Base-by-base conservation (phyloP, 2,888 invertebrate species). In the Eudemis profundana region DNA sequence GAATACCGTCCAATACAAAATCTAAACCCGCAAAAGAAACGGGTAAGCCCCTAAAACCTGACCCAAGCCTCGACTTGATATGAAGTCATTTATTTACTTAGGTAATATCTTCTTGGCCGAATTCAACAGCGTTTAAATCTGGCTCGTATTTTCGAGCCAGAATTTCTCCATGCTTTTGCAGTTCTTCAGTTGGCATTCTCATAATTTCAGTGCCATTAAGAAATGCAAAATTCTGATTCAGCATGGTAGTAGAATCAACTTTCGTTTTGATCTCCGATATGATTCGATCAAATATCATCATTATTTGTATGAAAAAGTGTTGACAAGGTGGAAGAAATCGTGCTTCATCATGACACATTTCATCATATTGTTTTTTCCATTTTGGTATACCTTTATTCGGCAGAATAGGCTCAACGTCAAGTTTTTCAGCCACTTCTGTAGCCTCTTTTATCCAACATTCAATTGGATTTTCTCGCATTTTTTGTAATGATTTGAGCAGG, bases 101-200 rank as follows among this genome's bases (percentile, higher is more conserved):
- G n/a, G n/a, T n/a, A n/a, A n/a, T n/a, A n/a, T n/a, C n/a, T 69
- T 71, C 69, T 68, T 72, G 71, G 68, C 69, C 71, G 67, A 74
- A 73, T 71, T 72, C 73, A 66, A 72, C 67, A 56, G 67, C 61
- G 38, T 56, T 73, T 69, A 72, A 74, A 69, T 72, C 72, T 70
- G 69, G 56, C 66, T 69, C 23, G 23, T 23, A 23, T 23, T 23
- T 23, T 23, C 23, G 23, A 23, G 23, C 23, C 42, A 68, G 54
- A 66, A 64, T 61, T 47, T 19, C 42, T 63, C 66, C 61, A 66
- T 53, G 14, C 61, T 23, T 70, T 71, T 64, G 67, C 66, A 73
- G 67, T 66, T 73, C 71, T 69, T 69, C 68, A 70, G 15, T 72
- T 70, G 70, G 65, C 69, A 72, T 72, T 62, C 71, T 70, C 66